A percentile compares a stretch with the other conserved stretches of the same genome.
Conservation (phyloP, 2,888 invertebrate species). For the Lampropteryx suffumata region DNA sequence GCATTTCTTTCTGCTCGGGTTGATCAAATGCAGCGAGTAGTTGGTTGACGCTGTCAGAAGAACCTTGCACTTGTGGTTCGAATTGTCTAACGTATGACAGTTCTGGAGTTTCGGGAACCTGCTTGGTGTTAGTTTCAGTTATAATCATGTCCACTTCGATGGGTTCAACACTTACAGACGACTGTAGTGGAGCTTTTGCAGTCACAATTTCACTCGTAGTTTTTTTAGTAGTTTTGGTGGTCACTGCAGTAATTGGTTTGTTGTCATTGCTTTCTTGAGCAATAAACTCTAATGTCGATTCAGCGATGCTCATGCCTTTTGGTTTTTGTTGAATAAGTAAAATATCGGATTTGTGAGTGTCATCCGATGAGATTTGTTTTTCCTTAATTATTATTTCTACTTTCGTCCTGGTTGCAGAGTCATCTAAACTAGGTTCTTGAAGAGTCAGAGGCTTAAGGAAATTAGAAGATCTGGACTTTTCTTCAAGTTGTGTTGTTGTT, state of each 20-base stretch:
- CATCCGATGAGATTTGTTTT: slow-evolving; percentile 8
- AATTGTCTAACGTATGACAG: slow-evolving; percentile 56
- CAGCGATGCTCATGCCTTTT: slow-evolving; percentile 30
- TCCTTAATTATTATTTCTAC: slow-evolving; percentile 14
- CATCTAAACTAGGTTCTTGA: slow-evolving; percentile 6
- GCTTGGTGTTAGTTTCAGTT: slow-evolving; percentile 49
- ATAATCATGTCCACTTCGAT: slow-evolving; percentile 49
- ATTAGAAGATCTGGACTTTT: neutral
- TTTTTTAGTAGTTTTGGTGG: slow-evolving; percentile 19
- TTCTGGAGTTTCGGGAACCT: slow-evolving; percentile 42
- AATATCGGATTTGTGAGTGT: slow-evolving; percentile 6
- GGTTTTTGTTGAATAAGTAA: slow-evolving; percentile 8
- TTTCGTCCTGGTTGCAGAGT: slow-evolving; percentile 6
- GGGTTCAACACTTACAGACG: slow-evolving; percentile 48
- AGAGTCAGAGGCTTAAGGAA: neutral
- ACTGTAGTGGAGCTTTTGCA: slow-evolving; percentile 44
- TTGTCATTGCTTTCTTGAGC: slow-evolving; percentile 34
- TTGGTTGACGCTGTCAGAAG: slow-evolving; percentile 50
- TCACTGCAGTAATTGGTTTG: neutral
- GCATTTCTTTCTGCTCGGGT: slow-evolving; percentile 58
- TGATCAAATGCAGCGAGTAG: slow-evolving; percentile 48
- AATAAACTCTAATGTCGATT: slow-evolving; percentile 40
- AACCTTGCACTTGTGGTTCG: slow-evolving; percentile 48
- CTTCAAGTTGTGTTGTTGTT: slow-evolving; percentile 7
- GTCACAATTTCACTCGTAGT: slow-evolving; percentile 37